Percentiles rank a stretch among this genome's conserved stretches.
Conservation (phyloP, 1,140 invertebrate genomes). For the Acarapis woodi region DNA sequence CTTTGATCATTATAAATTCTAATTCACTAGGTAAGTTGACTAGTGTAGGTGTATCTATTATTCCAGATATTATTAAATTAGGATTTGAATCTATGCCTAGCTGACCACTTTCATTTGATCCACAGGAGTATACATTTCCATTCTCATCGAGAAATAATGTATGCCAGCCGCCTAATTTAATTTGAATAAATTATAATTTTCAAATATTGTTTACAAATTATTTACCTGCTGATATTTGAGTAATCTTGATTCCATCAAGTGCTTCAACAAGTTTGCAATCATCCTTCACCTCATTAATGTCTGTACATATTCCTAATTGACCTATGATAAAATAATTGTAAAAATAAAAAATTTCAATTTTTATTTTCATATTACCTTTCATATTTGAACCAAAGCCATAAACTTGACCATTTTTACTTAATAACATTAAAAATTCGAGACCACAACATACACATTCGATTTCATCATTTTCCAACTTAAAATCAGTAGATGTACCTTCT, state of each 20-base stretch:
- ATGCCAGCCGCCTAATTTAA: slow-evolving; percentile 65
- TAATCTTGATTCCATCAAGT: slow-evolving; percentile 32
- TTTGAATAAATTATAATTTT: slow-evolving; percentile 13
- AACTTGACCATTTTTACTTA: slow-evolving; percentile 36
- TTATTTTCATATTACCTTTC: slow-evolving; percentile 21
- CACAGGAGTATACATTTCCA: slow-evolving; percentile 41
- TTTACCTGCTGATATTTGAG: slow-evolving; percentile 15
- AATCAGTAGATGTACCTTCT: not conserved
- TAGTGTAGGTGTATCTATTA: slow-evolving; percentile 8
- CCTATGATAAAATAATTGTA: slow-evolving; percentile 28
- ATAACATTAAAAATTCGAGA: slow-evolving; percentile 39
- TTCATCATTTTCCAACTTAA: not conserved
- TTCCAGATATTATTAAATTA: not conserved
- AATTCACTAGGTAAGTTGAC: slow-evolving; percentile 8
- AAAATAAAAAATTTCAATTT: slow-evolving; percentile 7
- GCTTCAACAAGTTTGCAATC: slow-evolving; percentile 33
- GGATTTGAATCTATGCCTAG: slow-evolving; percentile 24
- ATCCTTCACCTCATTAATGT: slow-evolving; percentile 24
- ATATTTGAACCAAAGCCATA: slow-evolving; percentile 50
- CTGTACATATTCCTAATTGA: slow-evolving; percentile 47
- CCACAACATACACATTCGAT: slow-evolving; percentile 28
- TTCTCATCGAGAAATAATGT: slow-evolving; percentile 28
- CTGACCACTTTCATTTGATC: slow-evolving; percentile 57
- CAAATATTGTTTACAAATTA: not conserved
- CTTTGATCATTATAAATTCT: slow-evolving; percentile 5